Evolutionary conservation across 2,888 invertebrate species (phyloP).

Genomic region (Amblyteles armatorius): DNA sequence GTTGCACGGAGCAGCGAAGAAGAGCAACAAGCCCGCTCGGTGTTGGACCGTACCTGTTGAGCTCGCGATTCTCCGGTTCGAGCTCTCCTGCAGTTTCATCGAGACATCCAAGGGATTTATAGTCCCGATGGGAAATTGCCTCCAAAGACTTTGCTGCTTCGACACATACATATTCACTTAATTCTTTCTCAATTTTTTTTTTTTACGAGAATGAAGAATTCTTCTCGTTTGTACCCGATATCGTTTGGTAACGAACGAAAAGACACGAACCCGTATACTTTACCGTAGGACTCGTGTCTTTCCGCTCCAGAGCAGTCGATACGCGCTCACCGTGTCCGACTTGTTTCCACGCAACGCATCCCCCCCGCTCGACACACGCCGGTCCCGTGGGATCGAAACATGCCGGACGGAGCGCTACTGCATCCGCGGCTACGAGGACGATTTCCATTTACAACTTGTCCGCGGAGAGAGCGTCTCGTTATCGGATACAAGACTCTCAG

Average conservation of each 20-base stretch:
- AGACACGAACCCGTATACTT: not conserved
- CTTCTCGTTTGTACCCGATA: not conserved
- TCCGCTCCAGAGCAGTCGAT: not conserved
- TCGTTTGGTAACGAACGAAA: not conserved
- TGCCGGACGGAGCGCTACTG: conserved; percentile 3
- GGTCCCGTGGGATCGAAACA: conserved; percentile 47
- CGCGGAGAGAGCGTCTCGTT: conserved; percentile 63
- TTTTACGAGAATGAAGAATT: not conserved
- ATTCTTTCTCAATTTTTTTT: not conserved
- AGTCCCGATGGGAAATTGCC: conserved; percentile 66
- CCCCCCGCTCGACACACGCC: not conserved
- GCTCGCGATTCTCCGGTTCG: conserved; percentile 18
- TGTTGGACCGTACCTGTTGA: conserved; percentile 16
- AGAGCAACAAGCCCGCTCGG: not conserved
- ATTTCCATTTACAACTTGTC: conserved; percentile 73
- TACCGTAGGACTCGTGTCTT: not conserved
- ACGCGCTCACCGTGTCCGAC: not conserved
- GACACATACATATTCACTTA: not conserved
- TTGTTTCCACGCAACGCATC: conserved; percentile 7
- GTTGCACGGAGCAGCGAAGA: conserved; percentile 6
- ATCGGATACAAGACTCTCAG: conserved; percentile 64
- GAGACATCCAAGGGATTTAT: conserved; percentile 66
- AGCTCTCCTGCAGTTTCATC: conserved; percentile 15
- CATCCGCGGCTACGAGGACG: conserved; percentile 34
- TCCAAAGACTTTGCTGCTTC: conserved; percentile 48